Evolutionary conservation across 2,113 vertebrate genomes (phyloP), one percentile per base, ranked within the genome.

Genomic region (Phalacrocorax carbo): DNA sequence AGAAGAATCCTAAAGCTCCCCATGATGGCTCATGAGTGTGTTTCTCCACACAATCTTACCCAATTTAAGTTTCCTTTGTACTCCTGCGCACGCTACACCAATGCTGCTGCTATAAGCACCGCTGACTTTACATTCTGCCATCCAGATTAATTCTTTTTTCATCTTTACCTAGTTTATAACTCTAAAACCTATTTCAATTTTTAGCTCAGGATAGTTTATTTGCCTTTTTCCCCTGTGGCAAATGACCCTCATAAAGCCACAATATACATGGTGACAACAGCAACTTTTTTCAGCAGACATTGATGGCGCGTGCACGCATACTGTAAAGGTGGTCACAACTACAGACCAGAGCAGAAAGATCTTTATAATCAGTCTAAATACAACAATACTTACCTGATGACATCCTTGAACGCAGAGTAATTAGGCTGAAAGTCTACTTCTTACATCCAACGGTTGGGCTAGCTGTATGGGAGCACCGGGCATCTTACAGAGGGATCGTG

Each of bases 21-120:
- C 62, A 14, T 1, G 0, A 7, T 1, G 16, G 42, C 68, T 75
- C 65, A 5, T 0, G 11, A 60, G 36, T 11, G 8, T 14, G 23
- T 64, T 30, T 91, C 57, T 71, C 61, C 22, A 21, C 42, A 52
- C 26, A 22, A 5, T 1, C 19, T 21, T 1, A 32, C 0, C 9
- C 82, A 42, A 15, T 36, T 76, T 60, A 15, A 20, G 38, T 13
- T 21, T n/a, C 54, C 38, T 51, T 29, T 34, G 20, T 7, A 16
- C 16, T 48, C 34, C 65, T 60, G 64, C 81, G 51, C 61, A 70
- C 5, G 15, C 29, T 25, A 48, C 36, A 23, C 42, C 20, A 54
- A 14, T 3, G 23, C 55, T 60, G 54, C 71, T 73, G 44, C 54
- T 23, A 14, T 6, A 54, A 69, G 68, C 52, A 73, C n/a, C 42